Percentiles rank a stretch among this genome's conserved stretches.
phyloP scores from a whole-genome alignment of 2,113 vertebrate species.

The Donacobius atricapilla region DNA sequence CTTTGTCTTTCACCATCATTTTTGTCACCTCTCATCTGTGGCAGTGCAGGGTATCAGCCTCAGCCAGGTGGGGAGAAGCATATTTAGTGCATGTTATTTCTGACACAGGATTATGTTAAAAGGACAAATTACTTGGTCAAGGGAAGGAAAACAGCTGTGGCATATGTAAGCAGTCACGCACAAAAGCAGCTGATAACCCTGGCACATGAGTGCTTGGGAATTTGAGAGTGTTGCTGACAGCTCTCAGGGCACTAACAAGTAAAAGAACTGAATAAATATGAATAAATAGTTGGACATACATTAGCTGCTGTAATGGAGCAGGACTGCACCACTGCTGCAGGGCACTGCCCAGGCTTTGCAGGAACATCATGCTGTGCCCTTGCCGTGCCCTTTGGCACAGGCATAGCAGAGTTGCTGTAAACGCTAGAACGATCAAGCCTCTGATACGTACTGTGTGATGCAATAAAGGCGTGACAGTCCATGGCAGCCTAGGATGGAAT shows the following conservation, averaged over 20 bases:
- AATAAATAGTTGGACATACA: neutral
- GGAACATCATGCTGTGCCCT: neutral
- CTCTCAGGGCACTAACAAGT: neutral
- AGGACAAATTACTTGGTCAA: neutral
- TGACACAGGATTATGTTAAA: neutral
- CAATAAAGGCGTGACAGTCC: neutral
- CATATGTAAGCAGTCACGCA: neutral
- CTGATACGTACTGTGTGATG: neutral
- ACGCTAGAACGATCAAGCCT: neutral
- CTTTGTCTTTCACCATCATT: neutral
- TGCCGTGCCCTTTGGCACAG: neutral
- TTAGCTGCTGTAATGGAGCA: neutral
- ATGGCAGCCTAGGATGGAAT: neutral
- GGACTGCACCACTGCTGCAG: neutral
- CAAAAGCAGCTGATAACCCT: neutral
- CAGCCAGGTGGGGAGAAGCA: neutral
- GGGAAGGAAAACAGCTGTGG: constrained; percentile 1
- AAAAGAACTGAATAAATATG: neutral
- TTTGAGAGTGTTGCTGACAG: neutral
- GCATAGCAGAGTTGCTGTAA: neutral
- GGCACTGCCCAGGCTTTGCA: neutral
- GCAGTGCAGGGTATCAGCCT: neutral
- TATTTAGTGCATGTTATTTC: neutral
- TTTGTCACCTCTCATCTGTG: neutral
- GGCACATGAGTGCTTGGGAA: neutral